These are phyloP conservation scores for Macrophya annulata DNA, from an alignment of 2,888 invertebrate genomes.

Conservation along the genomic window DNA sequence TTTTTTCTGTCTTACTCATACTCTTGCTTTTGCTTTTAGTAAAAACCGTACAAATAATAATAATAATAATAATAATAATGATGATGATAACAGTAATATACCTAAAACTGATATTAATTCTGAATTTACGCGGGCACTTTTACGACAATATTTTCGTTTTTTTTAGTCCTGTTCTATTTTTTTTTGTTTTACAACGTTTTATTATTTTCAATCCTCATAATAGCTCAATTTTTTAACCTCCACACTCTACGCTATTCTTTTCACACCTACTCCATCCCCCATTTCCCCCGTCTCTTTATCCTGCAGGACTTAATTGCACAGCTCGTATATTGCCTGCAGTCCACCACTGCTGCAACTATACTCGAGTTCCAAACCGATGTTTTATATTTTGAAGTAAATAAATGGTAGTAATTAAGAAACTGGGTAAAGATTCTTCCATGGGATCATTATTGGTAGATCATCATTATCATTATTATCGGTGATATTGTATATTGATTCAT, in stretches of 20 bases:
- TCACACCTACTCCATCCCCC: background rate
- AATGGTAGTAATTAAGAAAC: too few species aligned
- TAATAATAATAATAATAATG: background rate
- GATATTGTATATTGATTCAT: too few species aligned
- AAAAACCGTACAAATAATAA: background rate
- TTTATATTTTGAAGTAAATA: too few species aligned
- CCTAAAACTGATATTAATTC: background rate
- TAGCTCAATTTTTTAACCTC: constrained; percentile 33
- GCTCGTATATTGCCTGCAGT: constrained; percentile 21
- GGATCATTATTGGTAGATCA: too few species aligned
- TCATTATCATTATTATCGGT: too few species aligned
- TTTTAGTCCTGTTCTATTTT: background rate
- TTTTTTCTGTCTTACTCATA: background rate
- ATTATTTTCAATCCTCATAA: constrained; percentile 15
- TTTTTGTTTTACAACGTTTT: too few species aligned
- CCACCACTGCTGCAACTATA: background rate
- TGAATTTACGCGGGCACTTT: constrained; percentile 36
- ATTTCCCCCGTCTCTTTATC: background rate
- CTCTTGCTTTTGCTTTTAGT: background rate
- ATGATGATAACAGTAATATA: background rate
- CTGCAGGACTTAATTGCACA: constrained; percentile 24
- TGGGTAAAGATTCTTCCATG: too few species aligned
- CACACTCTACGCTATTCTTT: background rate
- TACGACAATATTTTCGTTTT: constrained; percentile 15
- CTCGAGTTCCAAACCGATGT: background rate